Conservation (phyloP, 1,140 invertebrate species). For the Aphidius gifuensis region DNA sequence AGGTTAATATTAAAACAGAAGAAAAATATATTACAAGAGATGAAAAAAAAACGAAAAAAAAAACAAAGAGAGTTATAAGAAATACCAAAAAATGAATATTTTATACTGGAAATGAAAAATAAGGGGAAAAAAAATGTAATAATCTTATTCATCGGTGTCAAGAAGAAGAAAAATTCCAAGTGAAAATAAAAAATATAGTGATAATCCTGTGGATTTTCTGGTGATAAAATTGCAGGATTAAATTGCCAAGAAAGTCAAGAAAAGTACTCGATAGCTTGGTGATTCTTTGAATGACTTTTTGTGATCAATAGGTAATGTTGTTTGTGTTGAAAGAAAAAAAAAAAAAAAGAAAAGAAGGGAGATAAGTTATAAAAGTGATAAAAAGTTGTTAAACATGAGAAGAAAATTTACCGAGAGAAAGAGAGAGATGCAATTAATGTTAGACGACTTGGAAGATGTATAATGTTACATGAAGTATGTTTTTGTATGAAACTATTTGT, state of each 20-base stretch:
- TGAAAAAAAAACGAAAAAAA: background rate
- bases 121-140: background rate
- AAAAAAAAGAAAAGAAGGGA: too few species aligned
- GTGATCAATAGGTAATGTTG: conserved; percentile 24
- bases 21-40: too few species aligned
- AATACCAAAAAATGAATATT: background rate
- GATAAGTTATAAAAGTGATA: too few species aligned
- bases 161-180: too few species aligned
- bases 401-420: background rate
- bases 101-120: background rate
- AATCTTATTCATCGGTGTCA: too few species aligned
- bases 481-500: background rate
- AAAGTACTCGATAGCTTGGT: conserved; percentile 7
- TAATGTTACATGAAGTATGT: conserved; percentile 25
- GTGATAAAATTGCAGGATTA: background rate
- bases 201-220: too few species aligned
- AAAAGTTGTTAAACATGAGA: too few species aligned
- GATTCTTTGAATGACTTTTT: conserved; percentile 22
- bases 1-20: background rate
- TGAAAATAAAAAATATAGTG: too few species aligned
- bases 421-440: conserved; percentile 22
- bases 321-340: conserved; percentile 7
- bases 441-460: conserved; percentile 23
- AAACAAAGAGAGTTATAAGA: too few species aligned
- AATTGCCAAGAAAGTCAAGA: background rate